Evolutionary conservation across 2,797 vertebrate species (phyloP), one percentile per base, ranked within the genome.

Genomic region (Sebastes elongatus): DNA sequence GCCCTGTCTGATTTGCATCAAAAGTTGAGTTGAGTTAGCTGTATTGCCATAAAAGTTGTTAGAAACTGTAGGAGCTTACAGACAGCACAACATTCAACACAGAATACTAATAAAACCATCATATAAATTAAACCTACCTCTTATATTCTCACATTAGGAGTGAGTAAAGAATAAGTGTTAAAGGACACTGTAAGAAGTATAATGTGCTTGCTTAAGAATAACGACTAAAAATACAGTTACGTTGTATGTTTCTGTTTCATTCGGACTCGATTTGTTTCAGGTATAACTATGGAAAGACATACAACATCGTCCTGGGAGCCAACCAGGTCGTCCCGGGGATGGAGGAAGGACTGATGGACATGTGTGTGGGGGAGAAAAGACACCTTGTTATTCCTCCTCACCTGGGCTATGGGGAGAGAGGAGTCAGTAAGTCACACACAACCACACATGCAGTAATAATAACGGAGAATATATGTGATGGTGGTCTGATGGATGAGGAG

Each of bases 261-360:
- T 73, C 16, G 13, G 5, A 46, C 16, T 84, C 8, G 2, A 62
- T 73, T 70, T 56, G 42, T 78, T 94, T 27, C 86, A 99, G 98
- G 72, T 89, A 97, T 91, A 97, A 92, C 76, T 97, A 97, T 92
- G 98, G 96, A 75, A 99, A 98, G 92, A 99, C 98, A 0, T 99
- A 99, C 76, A 96, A 99, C 91, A 96, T 99, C 1, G 98, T 99
- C 13, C 88, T 99, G 91, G 98, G 97, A 14, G 95, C 96, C 6
- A 98, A 98, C 28, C 98, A 99, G 85, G 96, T 99, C 1, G 97
- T 99, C 42, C 42, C 97, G 16, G 98, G 98, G 7, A 99, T 99
- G 98, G 98, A 99, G 90, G 96, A 97, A n/a, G 98, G 97, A 6
- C 96, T 99, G 33, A 81, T 94, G 76, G 96, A 97, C 78, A 99